phyloP scores from a whole-genome alignment of 2,797 vertebrate species.

The Cygnus olor region DNA sequence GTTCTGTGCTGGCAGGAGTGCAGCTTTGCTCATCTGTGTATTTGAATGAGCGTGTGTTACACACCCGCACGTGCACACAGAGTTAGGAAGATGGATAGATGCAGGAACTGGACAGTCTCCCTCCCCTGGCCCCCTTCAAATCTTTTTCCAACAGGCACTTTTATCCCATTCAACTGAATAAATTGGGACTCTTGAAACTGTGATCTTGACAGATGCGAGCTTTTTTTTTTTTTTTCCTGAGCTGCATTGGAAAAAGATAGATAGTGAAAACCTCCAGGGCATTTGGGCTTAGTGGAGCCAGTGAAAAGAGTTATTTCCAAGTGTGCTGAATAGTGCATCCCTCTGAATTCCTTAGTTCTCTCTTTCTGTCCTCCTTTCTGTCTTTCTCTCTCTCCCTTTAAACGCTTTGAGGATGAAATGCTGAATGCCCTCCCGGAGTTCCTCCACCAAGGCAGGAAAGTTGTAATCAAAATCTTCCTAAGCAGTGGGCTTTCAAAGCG shows the following conservation, averaged over 20 bases:
- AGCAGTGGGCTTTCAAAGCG: not conserved
- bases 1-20: not conserved
- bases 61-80: not conserved
- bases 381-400: constrained; percentile 42
- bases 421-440: constrained; percentile 10
- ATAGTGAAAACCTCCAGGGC: constrained; percentile 72
- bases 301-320: constrained; percentile 73
- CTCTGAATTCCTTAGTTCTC: constrained; percentile 66
- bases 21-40: not conserved
- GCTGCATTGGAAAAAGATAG: constrained; percentile 68
- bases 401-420: constrained; percentile 29
- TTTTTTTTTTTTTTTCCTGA: constrained; percentile 27
- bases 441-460: constrained; percentile 11
- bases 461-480: not conserved
- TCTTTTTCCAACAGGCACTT: constrained; percentile 52
- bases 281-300: constrained; percentile 70
- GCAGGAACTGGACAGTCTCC: constrained; percentile 52
- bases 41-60: constrained; percentile 20
- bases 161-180: constrained; percentile 72
- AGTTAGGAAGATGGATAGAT: constrained; percentile 30
- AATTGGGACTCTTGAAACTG: constrained; percentile 70
- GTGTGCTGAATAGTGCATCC: constrained; percentile 69
- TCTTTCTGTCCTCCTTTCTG: constrained; percentile 56
- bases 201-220: constrained; percentile 74
- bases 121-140: constrained; percentile 37